phyloP scores from a whole-genome alignment of 2,113 vertebrate genomes.

The Lepus europaeus region DNA sequence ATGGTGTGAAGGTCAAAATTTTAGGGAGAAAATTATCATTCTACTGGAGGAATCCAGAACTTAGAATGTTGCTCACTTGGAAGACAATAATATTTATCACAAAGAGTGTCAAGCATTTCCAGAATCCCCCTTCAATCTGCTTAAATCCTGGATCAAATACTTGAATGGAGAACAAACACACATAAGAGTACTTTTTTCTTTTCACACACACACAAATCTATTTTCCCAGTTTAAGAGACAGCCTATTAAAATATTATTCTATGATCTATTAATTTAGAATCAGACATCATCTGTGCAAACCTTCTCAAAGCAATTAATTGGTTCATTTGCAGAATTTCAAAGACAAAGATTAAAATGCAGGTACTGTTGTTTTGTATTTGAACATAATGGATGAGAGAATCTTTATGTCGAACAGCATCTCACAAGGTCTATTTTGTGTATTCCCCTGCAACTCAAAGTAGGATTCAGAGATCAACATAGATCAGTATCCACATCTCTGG shows the following conservation, averaged over 20 bases:
- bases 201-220: slow-evolving; percentile 6
- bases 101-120: slow-evolving; percentile 13
- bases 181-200: neutral
- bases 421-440: neutral
- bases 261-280: neutral
- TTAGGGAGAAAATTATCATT: neutral
- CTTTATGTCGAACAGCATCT: neutral
- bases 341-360: slow-evolving; percentile 3
- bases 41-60: neutral
- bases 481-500: neutral
- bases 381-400: neutral
- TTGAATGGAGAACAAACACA: neutral
- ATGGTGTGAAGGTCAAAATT: neutral
- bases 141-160: neutral
- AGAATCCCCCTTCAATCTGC: neutral
- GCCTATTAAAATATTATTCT: neutral
- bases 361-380: neutral
- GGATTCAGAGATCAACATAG: neutral
- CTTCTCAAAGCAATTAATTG: neutral
- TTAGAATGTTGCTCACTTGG: neutral
- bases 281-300: neutral
- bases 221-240: neutral
- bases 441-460: neutral
- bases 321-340: neutral
- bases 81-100: neutral